Conservation (phyloP, 2,797 vertebrate genomes). For the Tenualosa thibaudeaui region DNA sequence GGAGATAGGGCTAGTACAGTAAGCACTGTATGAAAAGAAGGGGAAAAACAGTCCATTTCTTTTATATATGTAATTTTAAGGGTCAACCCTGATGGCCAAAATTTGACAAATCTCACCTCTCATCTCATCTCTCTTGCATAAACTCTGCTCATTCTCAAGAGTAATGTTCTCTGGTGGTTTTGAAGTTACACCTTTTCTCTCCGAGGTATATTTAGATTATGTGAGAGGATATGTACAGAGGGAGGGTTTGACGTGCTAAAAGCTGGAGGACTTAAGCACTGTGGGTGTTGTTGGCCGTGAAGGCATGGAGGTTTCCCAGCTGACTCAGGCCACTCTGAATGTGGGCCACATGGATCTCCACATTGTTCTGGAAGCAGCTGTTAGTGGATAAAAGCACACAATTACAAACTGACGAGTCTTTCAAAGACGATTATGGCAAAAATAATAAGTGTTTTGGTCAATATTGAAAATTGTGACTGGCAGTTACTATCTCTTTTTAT, state of each 20-base stretch:
- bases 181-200: neutral
- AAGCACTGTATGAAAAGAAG: neutral
- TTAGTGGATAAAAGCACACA: neutral
- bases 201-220: neutral
- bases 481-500: too few relatives aligned
- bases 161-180: neutral
- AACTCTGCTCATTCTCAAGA: neutral
- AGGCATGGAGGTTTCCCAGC: constrained; percentile 91
- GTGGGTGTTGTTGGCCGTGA: constrained; percentile 96
- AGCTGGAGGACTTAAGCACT: constrained; percentile 76
- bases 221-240: constrained; percentile 5
- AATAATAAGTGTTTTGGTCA: too few relatives aligned
- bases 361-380: constrained; percentile 99
- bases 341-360: constrained; percentile 85
- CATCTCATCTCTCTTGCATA: constrained; percentile 1
- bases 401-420: neutral
- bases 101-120: neutral
- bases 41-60: neutral
- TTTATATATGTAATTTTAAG: neutral
- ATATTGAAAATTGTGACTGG: neutral
- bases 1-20: neutral
- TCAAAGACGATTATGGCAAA: neutral
- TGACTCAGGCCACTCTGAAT: constrained; percentile 85
- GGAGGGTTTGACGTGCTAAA: neutral
- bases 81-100: neutral